Evolutionary conservation across 2,113 vertebrate genomes (phyloP).

Genomic region (Xiphias gladius): DNA sequence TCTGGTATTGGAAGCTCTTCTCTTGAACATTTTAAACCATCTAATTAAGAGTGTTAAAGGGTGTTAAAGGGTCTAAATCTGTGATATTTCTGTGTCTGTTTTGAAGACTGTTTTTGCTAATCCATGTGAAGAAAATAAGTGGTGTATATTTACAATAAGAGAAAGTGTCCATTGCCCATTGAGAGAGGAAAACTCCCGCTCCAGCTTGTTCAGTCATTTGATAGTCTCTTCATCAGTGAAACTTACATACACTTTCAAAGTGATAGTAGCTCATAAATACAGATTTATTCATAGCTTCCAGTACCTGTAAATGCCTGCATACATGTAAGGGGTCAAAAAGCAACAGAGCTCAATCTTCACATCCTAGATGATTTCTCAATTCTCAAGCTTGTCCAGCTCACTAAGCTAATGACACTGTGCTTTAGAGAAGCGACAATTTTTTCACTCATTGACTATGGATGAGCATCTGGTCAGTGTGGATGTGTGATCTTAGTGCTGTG

Average conservation of each 20-base stretch:
- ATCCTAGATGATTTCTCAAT: slow-evolving; percentile 28
- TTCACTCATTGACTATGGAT: slow-evolving; percentile 81
- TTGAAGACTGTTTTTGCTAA: background rate
- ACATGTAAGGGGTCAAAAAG: slow-evolving; percentile 37
- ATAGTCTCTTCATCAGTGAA: background rate
- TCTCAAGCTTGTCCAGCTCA: slow-evolving; percentile 23
- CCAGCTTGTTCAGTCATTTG: slow-evolving; percentile 1
- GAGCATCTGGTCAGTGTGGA: slow-evolving; percentile 78
- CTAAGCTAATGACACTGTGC: slow-evolving; percentile 36
- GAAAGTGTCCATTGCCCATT: background rate
- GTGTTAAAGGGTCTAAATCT: background rate
- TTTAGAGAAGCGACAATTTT: slow-evolving; percentile 31
- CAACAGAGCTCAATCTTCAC: slow-evolving; percentile 22
- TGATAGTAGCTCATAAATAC: background rate
- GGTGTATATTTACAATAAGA: background rate
- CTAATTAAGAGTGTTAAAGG: background rate
- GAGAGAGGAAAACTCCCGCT: slow-evolving; percentile 11
- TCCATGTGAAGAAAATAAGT: background rate
- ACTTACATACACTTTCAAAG: background rate
- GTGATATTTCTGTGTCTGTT: slow-evolving; percentile 10
- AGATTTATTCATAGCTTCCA: slow-evolving; percentile 22
- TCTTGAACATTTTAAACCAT: background rate
- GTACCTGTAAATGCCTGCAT: slow-evolving; percentile 26
- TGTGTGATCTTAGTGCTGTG: slow-evolving; percentile 59
- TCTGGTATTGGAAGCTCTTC: background rate